Evolutionary conservation across 2,113 vertebrate species (phyloP).

Genomic region (Eurypyga helias): DNA sequence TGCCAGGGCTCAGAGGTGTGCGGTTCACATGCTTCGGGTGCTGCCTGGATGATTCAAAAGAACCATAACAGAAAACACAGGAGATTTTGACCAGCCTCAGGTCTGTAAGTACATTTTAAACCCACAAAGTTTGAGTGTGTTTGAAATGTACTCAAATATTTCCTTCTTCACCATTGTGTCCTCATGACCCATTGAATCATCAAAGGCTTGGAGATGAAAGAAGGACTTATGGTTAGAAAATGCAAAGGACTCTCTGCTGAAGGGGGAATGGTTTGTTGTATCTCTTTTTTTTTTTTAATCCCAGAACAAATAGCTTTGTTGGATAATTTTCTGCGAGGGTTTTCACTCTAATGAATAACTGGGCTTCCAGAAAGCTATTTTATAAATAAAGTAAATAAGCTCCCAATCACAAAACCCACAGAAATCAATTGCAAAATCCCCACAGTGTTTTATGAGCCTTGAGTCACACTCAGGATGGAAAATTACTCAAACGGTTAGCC

Average conservation of each 20-base stretch:
- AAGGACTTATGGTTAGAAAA: conserved; percentile 46
- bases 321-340: conserved; percentile 17
- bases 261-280: conserved; percentile 46
- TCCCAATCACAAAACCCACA: neutral
- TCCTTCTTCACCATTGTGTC: conserved; percentile 48
- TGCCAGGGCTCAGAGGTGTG: conserved; percentile 64
- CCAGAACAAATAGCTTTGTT: conserved; percentile 34
- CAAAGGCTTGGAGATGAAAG: conserved; percentile 58
- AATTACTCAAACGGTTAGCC: neutral
- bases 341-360: conserved; percentile 15
- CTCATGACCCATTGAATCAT: conserved; percentile 67
- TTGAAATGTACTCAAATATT: conserved; percentile 74
- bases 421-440: conserved; percentile 31
- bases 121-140: conserved; percentile 69
- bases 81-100: conserved; percentile 64
- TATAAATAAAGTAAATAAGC: conserved; percentile 26
- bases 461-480: neutral
- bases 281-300: neutral
- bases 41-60: conserved; percentile 65
- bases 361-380: conserved; percentile 10
- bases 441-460: neutral
- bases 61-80: conserved; percentile 60
- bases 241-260: conserved; percentile 43
- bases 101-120: conserved; percentile 67
- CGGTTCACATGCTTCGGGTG: conserved; percentile 49